phyloP scores from a whole-genome alignment of 2,113 vertebrate species.

The Holacanthus passer region DNA sequence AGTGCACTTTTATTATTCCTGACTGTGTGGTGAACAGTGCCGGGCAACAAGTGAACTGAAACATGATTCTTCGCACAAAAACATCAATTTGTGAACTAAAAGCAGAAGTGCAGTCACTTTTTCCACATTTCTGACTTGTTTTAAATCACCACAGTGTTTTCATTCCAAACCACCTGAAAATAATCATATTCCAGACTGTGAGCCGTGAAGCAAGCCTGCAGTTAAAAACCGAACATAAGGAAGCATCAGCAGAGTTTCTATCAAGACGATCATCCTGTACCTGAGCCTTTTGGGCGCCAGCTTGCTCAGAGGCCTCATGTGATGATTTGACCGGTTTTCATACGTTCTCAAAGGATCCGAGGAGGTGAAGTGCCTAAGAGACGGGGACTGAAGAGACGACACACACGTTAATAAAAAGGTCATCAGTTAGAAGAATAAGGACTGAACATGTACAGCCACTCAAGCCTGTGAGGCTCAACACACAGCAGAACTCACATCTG shows the following conservation, averaged over 20 bases:
- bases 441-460: neutral
- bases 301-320: constrained; percentile 86
- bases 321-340: constrained; percentile 83
- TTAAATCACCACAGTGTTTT: neutral
- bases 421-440: neutral
- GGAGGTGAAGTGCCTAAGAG: constrained; percentile 83
- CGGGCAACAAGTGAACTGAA: neutral
- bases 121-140: neutral
- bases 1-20: neutral
- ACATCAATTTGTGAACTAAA: neutral
- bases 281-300: constrained; percentile 88
- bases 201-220: neutral
- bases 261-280: constrained; percentile 78
- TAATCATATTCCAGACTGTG: neutral
- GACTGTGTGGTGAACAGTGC: neutral
- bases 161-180: neutral
- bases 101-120: neutral
- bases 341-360: constrained; percentile 88
- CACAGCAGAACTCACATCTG: neutral
- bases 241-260: too few relatives aligned
- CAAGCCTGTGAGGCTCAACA: neutral
- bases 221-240: too few relatives aligned
- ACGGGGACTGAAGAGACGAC: constrained; percentile 73
- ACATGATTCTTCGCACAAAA: neutral
- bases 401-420: neutral